Evolutionary conservation across 2,888 invertebrate species (phyloP), one percentile per base, ranked within the genome.

Genomic region (Adineta ricciae): DNA sequence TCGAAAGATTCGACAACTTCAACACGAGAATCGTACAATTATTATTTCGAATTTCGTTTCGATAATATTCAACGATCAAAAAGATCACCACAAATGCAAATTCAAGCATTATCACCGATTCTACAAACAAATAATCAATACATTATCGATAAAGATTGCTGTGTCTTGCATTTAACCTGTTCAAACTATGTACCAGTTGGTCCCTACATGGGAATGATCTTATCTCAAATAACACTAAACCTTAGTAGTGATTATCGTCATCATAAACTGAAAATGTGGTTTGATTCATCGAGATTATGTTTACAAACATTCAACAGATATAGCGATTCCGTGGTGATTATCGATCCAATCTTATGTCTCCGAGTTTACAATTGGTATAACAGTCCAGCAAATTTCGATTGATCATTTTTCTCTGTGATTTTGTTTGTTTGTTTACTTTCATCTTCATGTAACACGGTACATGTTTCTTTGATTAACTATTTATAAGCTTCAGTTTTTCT

Each of bases 181-280:
- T 41, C 78, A 41, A 78, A 78, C 41, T 78, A 41, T 41, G 41
- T 78, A n/a, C 78, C 78, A 24, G n/a, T 78, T n/a, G 78, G 78
- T 41, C 78, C 78, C 11, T 78, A 41, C 41, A 78, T 78, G 78
- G 90, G 90, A 14, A 87, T 89, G 64, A 86, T 89, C 27, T 86
- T 90, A 83, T 88, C 87, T 50, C 88, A 88, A 78, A 88, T 90
- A 0, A 88, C 88, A 85, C 86, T 90, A 24, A 89, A 88, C 73
- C 88, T 90, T 9, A 89, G 90, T 78, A 88, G 88, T 21, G 89
- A 88, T 19, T 90, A 90, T 89, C 87, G 89, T 38, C 88, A 89
- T 84, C 90, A 90, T 86, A 88, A 88, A 64, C 87, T 91, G 11
- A 88, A 88, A 38, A 87, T 91, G 49, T 87, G 88, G n/a, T 89